Conservation (phyloP, 2,113 vertebrate species). For the Otis tarda region DNA sequence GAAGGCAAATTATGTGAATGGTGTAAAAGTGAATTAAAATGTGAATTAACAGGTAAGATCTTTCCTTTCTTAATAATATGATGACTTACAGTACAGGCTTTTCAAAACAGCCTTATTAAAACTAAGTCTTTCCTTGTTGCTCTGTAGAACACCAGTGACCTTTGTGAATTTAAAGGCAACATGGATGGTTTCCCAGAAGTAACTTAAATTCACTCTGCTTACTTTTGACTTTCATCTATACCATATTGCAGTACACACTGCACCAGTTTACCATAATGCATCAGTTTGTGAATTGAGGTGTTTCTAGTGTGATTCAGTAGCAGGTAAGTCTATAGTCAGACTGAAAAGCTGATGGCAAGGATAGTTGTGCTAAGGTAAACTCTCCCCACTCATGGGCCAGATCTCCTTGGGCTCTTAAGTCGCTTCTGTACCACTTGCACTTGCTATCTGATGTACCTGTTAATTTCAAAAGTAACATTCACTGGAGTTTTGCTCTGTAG, state of each 20-base stretch:
- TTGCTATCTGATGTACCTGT: background rate
- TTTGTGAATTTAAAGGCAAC: background rate
- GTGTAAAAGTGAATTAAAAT: constrained; percentile 17
- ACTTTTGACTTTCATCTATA: background rate
- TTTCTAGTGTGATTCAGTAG: background rate
- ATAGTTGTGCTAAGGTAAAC: background rate
- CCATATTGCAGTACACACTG: background rate
- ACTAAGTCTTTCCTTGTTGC: background rate
- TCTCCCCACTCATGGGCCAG: background rate
- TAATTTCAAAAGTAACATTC: background rate
- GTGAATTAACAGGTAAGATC: background rate
- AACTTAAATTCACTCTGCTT: background rate
- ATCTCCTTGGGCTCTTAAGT: background rate
- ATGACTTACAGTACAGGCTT: background rate
- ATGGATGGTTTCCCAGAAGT: background rate
- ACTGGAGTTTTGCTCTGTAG: background rate
- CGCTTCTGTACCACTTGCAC: background rate
- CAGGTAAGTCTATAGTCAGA: background rate
- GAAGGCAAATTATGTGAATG: background rate
- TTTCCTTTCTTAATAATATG: background rate
- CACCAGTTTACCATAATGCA: background rate
- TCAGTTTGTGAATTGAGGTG: background rate
- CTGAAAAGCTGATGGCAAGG: background rate
- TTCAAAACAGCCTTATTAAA: background rate
- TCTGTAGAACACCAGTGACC: background rate